phyloP scores from a whole-genome alignment of 2,888 invertebrate species.

The Siphlonurus alternatus region DNA sequence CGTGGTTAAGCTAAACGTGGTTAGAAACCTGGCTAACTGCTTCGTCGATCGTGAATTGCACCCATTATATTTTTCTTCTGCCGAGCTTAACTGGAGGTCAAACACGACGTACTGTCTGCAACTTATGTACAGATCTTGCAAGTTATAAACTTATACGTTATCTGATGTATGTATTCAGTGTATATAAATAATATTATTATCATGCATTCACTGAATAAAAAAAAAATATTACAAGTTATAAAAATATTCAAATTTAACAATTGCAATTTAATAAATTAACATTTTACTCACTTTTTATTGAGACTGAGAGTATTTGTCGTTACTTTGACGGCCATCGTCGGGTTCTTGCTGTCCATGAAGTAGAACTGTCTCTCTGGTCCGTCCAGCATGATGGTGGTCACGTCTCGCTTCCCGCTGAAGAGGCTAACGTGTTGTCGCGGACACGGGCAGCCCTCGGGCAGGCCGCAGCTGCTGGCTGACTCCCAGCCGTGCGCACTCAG shows the following conservation, averaged over 20 bases:
- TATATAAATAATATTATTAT: neutral
- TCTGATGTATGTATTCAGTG: neutral
- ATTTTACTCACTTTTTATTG: neutral
- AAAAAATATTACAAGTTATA: no score
- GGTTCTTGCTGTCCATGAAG: neutral
- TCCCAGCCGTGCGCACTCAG: neutral
- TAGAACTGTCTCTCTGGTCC: neutral
- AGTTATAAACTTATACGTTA: no score
- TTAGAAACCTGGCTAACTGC: no score
- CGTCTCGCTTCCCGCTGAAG: neutral
- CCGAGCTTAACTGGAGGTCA: no score
- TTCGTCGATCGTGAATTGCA: no score
- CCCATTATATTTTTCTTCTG: no score
- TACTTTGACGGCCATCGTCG: neutral
- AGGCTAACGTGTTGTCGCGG: neutral
- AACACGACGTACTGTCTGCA: no score
- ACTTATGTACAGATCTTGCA: neutral
- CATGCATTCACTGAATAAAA: neutral
- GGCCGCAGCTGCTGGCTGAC: neutral
- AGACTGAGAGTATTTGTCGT: neutral
- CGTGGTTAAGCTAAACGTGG: no score
- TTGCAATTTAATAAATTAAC: no score
- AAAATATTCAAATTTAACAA: neutral
- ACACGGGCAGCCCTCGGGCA: neutral
- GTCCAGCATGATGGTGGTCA: neutral